Conservation (phyloP, 2,113 vertebrate genomes). For the Hypomesus transpacificus region DNA sequence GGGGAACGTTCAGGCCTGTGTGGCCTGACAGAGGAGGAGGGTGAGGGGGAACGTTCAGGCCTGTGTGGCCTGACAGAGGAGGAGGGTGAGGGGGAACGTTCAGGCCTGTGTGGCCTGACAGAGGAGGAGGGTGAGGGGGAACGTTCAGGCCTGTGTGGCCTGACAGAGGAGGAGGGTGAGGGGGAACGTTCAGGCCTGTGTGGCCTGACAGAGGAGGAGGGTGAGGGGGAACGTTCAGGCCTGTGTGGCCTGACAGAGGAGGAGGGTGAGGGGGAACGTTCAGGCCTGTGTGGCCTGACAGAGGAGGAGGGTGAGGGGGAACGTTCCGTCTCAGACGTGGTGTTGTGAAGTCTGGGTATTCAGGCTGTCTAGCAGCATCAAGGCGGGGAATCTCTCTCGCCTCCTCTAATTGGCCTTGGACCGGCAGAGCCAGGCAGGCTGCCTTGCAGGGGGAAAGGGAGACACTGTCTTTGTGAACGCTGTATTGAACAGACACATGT, state of each 20-base stretch:
- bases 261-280: no score
- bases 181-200: no score
- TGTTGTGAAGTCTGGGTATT: slow-evolving; percentile 25
- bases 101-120: background rate
- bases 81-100: no score
- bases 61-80: background rate
- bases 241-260: background rate
- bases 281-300: background rate
- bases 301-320: slow-evolving; percentile 27
- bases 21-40: no score
- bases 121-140: no score
- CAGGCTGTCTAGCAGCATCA: slow-evolving; percentile 30
- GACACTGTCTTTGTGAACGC: slow-evolving; percentile 13
- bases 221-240: no score
- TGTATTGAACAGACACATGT: slow-evolving; percentile 23
- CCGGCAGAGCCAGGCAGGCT: slow-evolving; percentile 41
- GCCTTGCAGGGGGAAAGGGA: slow-evolving; percentile 16
- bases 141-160: background rate
- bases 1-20: no score
- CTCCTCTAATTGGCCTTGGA: slow-evolving; percentile 48
- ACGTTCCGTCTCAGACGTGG: slow-evolving; percentile 34
- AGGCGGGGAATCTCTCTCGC: slow-evolving; percentile 40
- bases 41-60: no score
- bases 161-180: no score
- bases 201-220: no score